Conservation (phyloP, 2,113 vertebrate genomes). For the Pandion haliaetus region DNA sequence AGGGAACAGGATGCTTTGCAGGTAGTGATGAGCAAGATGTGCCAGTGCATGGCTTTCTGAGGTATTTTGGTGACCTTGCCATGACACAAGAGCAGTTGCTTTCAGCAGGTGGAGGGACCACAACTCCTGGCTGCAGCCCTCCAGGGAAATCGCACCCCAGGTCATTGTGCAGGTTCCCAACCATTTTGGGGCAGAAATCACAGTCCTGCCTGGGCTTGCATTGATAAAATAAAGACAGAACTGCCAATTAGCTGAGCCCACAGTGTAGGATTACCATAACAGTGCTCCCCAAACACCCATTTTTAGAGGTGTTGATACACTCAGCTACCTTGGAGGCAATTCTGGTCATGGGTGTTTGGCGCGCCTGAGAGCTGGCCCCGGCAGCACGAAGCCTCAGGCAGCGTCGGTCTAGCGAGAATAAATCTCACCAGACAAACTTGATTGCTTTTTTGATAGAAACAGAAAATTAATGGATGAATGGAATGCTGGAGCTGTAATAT, state of each 20-base stretch:
- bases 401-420: background rate
- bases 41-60: background rate
- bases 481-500: constrained; percentile 18
- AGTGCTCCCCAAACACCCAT: background rate
- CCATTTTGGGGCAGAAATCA: background rate
- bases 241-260: background rate
- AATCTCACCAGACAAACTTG: constrained; percentile 48
- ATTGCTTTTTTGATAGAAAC: constrained; percentile 54
- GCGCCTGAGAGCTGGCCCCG: background rate
- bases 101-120: background rate
- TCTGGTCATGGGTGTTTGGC: background rate
- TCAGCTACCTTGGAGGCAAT: background rate
- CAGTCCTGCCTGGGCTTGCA: background rate
- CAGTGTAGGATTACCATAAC: background rate
- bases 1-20: background rate
- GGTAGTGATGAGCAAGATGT: background rate
- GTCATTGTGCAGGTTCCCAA: background rate
- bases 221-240: background rate
- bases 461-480: constrained; percentile 39
- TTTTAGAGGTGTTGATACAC: background rate
- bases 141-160: background rate
- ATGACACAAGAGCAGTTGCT: background rate
- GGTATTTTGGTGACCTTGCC: background rate
- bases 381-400: background rate
- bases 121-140: background rate